These are phyloP conservation scores for Dasyurus viverrinus DNA, from an alignment of 2,113 vertebrate species.

Conservation along the genomic window DNA sequence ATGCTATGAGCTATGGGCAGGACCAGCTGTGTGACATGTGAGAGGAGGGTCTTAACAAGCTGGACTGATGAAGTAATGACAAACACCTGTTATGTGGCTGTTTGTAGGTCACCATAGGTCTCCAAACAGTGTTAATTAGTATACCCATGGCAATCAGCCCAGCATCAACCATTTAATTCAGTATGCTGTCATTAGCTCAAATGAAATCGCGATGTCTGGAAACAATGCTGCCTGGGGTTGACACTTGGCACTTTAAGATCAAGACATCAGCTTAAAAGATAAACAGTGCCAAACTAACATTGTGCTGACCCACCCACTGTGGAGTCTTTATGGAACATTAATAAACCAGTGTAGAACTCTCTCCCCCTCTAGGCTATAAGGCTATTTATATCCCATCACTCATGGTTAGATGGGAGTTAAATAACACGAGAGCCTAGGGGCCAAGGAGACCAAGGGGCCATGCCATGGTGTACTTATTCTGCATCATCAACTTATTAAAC, in stretches of 20 bases:
- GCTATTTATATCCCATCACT: background rate
- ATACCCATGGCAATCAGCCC: conserved; percentile 1
- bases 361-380: background rate
- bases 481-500: background rate
- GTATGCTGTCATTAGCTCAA: conserved; percentile 9
- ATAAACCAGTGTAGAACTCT: background rate
- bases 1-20: background rate
- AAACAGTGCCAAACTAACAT: conserved; percentile 11
- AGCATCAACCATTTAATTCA: conserved; percentile 47
- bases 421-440: background rate
- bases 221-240: conserved; percentile 51
- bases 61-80: background rate
- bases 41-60: background rate
- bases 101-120: conserved; percentile 14
- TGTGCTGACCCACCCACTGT: background rate
- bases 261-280: conserved; percentile 16
- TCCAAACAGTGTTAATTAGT: conserved; percentile 26
- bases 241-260: background rate
- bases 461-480: background rate
- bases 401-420: background rate
- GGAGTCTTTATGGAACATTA: conserved; percentile 5
- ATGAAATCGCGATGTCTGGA: conserved; percentile 28
- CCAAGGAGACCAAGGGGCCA: background rate
- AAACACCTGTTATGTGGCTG: conserved; percentile 17
- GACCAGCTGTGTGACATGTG: background rate